These are phyloP conservation scores for Luperina testacea DNA, from an alignment of 2,888 invertebrate species.

Conservation along the genomic window DNA sequence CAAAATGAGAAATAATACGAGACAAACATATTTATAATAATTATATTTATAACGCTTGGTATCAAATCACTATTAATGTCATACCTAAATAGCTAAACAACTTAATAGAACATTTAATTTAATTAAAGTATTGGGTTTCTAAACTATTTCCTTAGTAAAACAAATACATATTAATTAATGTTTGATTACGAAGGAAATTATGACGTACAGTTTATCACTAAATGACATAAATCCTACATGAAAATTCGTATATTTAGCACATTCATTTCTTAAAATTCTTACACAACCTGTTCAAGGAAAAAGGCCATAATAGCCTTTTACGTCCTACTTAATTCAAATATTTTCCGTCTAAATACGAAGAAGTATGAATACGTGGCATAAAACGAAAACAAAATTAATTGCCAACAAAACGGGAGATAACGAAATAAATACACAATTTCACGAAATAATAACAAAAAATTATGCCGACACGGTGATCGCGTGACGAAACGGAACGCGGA, in stretches of 20 bases:
- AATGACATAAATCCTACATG: background rate
- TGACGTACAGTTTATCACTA: background rate
- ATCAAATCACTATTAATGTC: background rate
- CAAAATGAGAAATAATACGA: background rate
- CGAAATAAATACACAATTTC: conserved; percentile 65
- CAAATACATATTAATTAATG: background rate
- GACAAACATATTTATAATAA: background rate
- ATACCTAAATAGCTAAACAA: background rate
- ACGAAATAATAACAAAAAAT: conserved; percentile 63
- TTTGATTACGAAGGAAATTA: background rate
- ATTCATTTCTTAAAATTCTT: conserved; percentile 11
- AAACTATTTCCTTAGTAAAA: conserved; percentile 3
- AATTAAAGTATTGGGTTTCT: background rate
- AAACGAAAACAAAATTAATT: conserved; percentile 66
- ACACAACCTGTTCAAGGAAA: conserved; percentile 22
- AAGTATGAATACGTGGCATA: conserved; percentile 47
- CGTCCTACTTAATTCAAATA: conserved; percentile 48
- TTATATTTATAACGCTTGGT: background rate
- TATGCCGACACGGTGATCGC: conserved; percentile 66
- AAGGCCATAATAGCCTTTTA: conserved; percentile 1
- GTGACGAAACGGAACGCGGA: conserved; percentile 66
- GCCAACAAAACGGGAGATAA: conserved; percentile 63
- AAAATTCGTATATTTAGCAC: background rate
- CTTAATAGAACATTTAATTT: background rate
- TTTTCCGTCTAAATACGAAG: conserved; percentile 42